phyloP scores from a whole-genome alignment of 2,797 vertebrate species.

The Leptatherina wallacei region DNA sequence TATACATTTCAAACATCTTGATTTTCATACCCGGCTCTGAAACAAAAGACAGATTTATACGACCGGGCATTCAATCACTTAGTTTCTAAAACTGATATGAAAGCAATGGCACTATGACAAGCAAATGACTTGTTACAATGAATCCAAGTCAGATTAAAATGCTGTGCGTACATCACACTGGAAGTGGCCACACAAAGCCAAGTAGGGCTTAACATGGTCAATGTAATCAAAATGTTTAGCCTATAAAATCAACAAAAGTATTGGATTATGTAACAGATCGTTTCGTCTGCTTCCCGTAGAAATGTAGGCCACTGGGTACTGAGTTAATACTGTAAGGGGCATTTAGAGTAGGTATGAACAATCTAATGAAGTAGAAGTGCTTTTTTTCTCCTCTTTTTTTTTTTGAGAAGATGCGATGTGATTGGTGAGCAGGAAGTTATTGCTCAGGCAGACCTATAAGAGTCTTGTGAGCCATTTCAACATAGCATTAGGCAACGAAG shows the following conservation, averaged over 20 bases:
- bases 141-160: neutral
- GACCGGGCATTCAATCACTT: neutral
- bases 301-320: conserved; percentile 37
- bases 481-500: neutral
- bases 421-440: conserved; percentile 4
- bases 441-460: neutral
- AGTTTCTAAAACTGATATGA: neutral
- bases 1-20: too few species aligned
- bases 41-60: neutral
- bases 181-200: neutral
- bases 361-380: conserved; percentile 23
- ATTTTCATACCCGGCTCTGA: neutral
- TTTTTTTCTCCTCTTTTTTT: neutral
- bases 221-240: conserved; percentile 40
- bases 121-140: conserved; percentile 3
- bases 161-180: neutral
- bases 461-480: neutral
- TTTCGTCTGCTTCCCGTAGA: conserved; percentile 38
- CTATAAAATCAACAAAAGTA: conserved; percentile 26
- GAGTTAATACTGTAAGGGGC: conserved; percentile 6
- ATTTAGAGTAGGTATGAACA: neutral
- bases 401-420: neutral
- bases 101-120: neutral
- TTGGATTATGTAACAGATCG: conserved; percentile 38
- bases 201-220: conserved; percentile 13